phyloP scores from a whole-genome alignment of 2,797 vertebrate species.

The Champsocephalus esox region DNA sequence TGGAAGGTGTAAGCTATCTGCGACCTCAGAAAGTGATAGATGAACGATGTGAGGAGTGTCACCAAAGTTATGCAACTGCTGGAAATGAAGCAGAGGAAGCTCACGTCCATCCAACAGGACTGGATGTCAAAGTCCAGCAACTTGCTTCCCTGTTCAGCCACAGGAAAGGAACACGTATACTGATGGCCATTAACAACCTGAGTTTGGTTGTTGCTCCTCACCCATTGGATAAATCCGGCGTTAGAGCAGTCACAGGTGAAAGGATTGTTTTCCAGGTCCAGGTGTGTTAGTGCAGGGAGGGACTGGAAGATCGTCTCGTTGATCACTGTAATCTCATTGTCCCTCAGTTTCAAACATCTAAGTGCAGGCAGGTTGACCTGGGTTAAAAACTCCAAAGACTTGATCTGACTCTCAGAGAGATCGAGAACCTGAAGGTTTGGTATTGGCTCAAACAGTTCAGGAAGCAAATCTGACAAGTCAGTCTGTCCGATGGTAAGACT shows the following conservation, averaged over 20 bases:
- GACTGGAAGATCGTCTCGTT: not conserved
- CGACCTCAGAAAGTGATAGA: conserved; percentile 65
- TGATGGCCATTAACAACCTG: conserved; percentile 56
- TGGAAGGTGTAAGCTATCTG: conserved; percentile 63
- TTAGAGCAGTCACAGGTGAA: conserved; percentile 76
- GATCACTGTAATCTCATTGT: conserved; percentile 36
- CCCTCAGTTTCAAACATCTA: not conserved
- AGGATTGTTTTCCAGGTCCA: conserved; percentile 66
- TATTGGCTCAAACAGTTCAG: conserved; percentile 26
- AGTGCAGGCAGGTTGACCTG: conserved; percentile 3
- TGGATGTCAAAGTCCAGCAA: conserved; percentile 60
- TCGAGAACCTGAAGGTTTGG: conserved; percentile 10
- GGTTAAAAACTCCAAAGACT: conserved; percentile 50
- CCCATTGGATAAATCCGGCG: conserved; percentile 64
- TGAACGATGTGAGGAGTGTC: conserved; percentile 48
- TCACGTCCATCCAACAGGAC: conserved; percentile 25
- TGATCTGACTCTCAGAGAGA: conserved; percentile 26
- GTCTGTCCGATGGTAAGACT: not conserved
- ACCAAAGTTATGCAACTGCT: conserved; percentile 48
- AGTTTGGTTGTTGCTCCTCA: conserved; percentile 53
- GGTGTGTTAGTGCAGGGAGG: conserved; percentile 40
- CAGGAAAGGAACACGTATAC: conserved; percentile 51
- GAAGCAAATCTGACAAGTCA: conserved; percentile 14
- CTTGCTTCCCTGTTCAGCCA: conserved; percentile 21
- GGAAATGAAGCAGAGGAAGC: conserved; percentile 62